phyloP scores from a whole-genome alignment of 2,797 vertebrate species.

The Phrynocephalus guinanensis region DNA sequence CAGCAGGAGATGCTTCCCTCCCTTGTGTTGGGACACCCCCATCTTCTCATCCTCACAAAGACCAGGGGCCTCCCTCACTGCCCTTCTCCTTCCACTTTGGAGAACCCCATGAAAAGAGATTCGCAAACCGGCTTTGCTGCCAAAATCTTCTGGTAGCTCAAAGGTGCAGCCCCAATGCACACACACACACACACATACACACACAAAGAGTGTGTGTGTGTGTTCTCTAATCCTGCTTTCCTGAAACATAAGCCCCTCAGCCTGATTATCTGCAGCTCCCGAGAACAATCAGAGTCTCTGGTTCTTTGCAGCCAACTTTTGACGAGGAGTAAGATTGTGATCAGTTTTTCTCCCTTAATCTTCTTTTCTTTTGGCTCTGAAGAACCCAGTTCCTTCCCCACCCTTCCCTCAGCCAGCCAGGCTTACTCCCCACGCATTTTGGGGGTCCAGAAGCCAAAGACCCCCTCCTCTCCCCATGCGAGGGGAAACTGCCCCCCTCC shows the following conservation, averaged over 20 bases:
- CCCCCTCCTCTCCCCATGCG: neutral
- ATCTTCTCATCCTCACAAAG: neutral
- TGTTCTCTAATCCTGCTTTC: constrained; percentile 14
- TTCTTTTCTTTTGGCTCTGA: neutral
- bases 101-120: neutral
- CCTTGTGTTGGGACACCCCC: neutral
- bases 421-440: neutral
- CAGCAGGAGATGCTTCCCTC: too few relatives aligned
- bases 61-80: accelerated
- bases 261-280: constrained; percentile 35
- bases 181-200: neutral
- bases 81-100: neutral
- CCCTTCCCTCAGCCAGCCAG: neutral
- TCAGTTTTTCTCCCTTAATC: constrained; percentile 16
- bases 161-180: too few relatives aligned
- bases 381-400: neutral
- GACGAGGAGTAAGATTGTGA: constrained; percentile 14
- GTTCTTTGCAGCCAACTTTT: constrained; percentile 12
- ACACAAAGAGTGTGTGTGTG: neutral
- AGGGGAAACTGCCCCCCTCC: neutral
- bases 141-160: neutral
- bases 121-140: neutral
- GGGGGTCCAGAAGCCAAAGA: neutral
- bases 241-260: constrained; percentile 38
- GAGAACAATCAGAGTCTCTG: constrained; percentile 23